Base-by-base conservation (phyloP, 2,113 vertebrate species). In the Strigops habroptila region DNA sequence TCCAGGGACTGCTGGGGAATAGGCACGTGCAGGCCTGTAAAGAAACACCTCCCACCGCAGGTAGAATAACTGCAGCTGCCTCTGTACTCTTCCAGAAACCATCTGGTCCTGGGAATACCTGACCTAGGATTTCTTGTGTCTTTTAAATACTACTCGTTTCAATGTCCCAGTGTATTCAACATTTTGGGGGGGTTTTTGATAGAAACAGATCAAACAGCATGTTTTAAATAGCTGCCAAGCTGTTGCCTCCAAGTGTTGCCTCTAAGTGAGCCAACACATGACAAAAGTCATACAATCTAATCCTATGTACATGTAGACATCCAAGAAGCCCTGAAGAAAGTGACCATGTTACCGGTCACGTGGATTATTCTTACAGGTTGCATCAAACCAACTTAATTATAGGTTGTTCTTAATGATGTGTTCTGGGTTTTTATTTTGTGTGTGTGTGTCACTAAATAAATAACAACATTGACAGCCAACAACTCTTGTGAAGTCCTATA, bases 311-410 rank as follows among this genome's bases (percentile, higher is more conserved):
- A 41, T 14, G 3, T 44, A 55, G 18, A 37, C 11, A 49, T 18
- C 9, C 71, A 88, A 87, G 67, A 77, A 90, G 22, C 24, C 39
- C 44, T 74, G 48, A 52, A 88, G 76, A 37, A 91, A 91, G 86
- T 37, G 30, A 35, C 27, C 0, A 0, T 28, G 51, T 21, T 65
- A 48, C 8, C 69, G 22, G 17, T 62, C 76, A 76, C 0, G 0
- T 82, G 71, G n/a, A 41, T 53, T 81, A 59, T 70, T 77, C 82
- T 88, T 67, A 63, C 79, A 76, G 22, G 44, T 28, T 69, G 15
- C 33, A 28, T 28, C 22, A 80, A 90, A 68, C 43, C 46, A 91
- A 3, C 16, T 86, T 93, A 90, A 90, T 77, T 86, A 74, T 3
- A 91, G 18, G 9, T 62, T 88, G 30, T 31, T 35, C 86, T 93